These are phyloP conservation scores for Notarius lentiginosus DNA, from an alignment of 2,113 vertebrate species.

Conservation along the genomic window DNA sequence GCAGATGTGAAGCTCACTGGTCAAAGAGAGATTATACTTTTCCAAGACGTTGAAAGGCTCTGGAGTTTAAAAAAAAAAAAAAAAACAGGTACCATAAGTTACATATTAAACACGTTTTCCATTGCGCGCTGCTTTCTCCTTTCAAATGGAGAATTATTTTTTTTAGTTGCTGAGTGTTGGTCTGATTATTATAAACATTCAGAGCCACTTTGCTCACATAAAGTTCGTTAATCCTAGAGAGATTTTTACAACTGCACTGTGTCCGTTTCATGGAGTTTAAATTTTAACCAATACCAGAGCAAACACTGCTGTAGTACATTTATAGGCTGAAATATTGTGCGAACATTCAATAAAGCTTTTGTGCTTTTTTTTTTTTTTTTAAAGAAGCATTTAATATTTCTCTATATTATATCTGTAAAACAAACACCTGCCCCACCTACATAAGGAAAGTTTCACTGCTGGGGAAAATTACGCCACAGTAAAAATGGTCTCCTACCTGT, in stretches of 20 bases:
- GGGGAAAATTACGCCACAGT: constrained; percentile 8
- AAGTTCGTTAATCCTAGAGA: background rate
- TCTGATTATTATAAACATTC: background rate
- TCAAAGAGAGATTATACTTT: background rate
- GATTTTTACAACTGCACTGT: background rate
- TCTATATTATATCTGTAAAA: constrained; percentile 2
- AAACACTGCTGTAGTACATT: background rate
- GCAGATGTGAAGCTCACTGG: background rate
- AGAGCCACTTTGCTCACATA: background rate
- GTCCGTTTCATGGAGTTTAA: background rate
- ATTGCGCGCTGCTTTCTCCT: background rate
- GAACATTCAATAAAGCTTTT: background rate
- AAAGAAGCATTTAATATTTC: background rate
- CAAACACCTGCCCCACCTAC: background rate
- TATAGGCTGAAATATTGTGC: background rate
- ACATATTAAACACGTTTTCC: background rate
- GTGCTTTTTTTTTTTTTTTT: background rate
- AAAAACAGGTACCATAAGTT: background rate
- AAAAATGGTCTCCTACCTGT: background rate
- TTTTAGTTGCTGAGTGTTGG: background rate
- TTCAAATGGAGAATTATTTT: background rate
- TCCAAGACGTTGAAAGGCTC: background rate
- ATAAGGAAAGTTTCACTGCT: constrained; percentile 4
- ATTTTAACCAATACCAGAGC: background rate
- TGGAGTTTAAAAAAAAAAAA: no score